These are phyloP conservation scores for Morone saxatilis DNA, from an alignment of 2,113 vertebrate genomes.

Conservation along the genomic window DNA sequence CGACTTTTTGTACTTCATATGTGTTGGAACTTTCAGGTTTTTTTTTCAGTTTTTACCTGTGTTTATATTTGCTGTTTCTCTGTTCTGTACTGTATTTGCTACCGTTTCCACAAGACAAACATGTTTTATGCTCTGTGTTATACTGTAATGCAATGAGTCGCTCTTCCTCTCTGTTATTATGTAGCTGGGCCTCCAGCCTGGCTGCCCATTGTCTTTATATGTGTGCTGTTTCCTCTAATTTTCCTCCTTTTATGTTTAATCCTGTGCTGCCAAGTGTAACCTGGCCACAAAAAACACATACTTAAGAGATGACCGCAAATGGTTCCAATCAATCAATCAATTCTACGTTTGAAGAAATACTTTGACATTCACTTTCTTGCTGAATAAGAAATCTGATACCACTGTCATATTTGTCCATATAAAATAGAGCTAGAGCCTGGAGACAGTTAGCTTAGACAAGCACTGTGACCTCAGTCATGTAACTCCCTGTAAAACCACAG, in stretches of 20 bases:
- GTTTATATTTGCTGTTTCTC: not conserved
- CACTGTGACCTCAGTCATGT: too few species aligned
- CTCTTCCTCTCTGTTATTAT: not conserved
- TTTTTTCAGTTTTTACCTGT: not conserved
- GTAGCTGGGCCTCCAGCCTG: not conserved
- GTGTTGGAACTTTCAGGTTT: not conserved
- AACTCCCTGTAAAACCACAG: too few species aligned
- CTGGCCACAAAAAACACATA: not conserved
- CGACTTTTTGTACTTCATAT: too few species aligned
- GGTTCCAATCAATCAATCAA: not conserved
- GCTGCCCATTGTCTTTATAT: not conserved
- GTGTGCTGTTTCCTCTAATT: not conserved
- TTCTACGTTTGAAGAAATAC: not conserved
- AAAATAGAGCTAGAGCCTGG: not conserved
- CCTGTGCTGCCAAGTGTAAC: not conserved
- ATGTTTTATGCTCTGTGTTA: not conserved
- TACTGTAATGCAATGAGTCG: not conserved
- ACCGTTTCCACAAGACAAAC: not conserved
- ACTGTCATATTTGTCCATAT: too few species aligned
- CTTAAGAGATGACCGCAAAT: not conserved
- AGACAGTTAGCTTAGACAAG: too few species aligned
- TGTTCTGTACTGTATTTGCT: not conserved
- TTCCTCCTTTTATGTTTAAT: not conserved
- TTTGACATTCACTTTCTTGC: not conserved
- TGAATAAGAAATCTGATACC: too few species aligned